These are phyloP conservation scores for Papilio polyxenes DNA, from an alignment of 1,140 invertebrate genomes.

Conservation along the genomic window DNA sequence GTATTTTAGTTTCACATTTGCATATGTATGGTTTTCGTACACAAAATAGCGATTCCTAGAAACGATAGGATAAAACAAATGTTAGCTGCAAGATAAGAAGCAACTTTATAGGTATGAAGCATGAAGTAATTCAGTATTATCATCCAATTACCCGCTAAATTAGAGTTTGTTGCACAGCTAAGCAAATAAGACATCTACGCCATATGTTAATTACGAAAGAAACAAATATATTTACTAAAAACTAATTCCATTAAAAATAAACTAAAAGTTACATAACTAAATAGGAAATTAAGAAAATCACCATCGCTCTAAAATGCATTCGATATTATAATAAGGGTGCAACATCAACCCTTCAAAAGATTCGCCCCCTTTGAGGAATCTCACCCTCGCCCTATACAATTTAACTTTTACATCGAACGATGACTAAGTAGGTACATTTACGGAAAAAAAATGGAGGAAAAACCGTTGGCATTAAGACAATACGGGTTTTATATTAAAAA, in stretches of 20 bases:
- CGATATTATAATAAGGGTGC: slow-evolving; percentile 2
- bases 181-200: background rate
- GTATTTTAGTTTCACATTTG: background rate
- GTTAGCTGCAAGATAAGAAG: slow-evolving; percentile 17
- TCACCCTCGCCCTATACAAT: background rate
- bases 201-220: background rate
- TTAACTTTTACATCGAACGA: background rate
- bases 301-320: slow-evolving; percentile 2
- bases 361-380: background rate
- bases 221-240: background rate
- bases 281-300: background rate
- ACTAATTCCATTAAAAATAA: too few relatives aligned
- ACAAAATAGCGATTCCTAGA: background rate
- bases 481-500: too few relatives aligned
- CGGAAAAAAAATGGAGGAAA: too few relatives aligned
- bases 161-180: background rate
- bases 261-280: too few relatives aligned
- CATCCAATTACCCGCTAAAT: background rate
- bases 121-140: slow-evolving; percentile 1
- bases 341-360: background rate
- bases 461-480: too few relatives aligned
- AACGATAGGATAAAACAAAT: slow-evolving; percentile 11
- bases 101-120: too few relatives aligned
- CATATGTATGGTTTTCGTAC: background rate
- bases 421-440: background rate